phyloP scores from a whole-genome alignment of 2,113 vertebrate genomes.

The Percina caprodes region DNA sequence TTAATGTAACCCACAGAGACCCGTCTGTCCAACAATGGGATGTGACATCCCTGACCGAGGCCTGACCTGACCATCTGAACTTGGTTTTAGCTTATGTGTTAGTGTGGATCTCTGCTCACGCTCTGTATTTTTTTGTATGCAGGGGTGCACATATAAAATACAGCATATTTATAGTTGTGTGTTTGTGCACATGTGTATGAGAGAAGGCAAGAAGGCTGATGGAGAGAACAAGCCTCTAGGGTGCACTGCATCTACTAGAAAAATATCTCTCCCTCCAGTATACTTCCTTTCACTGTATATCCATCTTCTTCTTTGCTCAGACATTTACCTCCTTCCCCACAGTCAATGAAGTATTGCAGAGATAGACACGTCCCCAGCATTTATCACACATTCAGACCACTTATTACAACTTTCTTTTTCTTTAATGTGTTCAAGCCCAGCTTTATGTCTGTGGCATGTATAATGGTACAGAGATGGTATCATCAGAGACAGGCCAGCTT shows the following conservation, averaged over 20 bases:
- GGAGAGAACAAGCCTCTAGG: background rate
- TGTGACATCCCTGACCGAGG: constrained; percentile 56
- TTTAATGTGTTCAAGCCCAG: constrained; percentile 50
- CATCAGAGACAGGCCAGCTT: constrained; percentile 71
- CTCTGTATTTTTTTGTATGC: background rate
- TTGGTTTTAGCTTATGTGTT: constrained; percentile 6
- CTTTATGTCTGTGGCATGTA: constrained; percentile 56
- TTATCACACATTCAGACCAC: constrained; percentile 21
- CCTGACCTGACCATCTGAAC: constrained; percentile 60
- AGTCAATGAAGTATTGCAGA: constrained; percentile 3
- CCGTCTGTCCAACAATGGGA: constrained; percentile 26
- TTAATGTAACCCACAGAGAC: constrained; percentile 49
- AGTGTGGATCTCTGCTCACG: background rate
- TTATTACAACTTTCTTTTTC: constrained; percentile 32
- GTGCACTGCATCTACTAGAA: constrained; percentile 21
- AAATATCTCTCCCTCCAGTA: constrained; percentile 17
- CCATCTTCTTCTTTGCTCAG: constrained; percentile 26
- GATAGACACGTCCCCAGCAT: constrained; percentile 11
- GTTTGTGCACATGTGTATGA: background rate
- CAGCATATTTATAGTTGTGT: background rate
- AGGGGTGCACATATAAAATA: background rate
- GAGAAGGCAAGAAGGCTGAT: background rate
- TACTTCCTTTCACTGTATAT: constrained; percentile 34
- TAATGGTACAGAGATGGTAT: constrained; percentile 73
- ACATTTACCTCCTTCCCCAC: constrained; percentile 22